Evolutionary conservation across 2,888 invertebrate species (phyloP), one percentile per base, ranked within the genome.

Genomic region (Phasia obesa): DNA sequence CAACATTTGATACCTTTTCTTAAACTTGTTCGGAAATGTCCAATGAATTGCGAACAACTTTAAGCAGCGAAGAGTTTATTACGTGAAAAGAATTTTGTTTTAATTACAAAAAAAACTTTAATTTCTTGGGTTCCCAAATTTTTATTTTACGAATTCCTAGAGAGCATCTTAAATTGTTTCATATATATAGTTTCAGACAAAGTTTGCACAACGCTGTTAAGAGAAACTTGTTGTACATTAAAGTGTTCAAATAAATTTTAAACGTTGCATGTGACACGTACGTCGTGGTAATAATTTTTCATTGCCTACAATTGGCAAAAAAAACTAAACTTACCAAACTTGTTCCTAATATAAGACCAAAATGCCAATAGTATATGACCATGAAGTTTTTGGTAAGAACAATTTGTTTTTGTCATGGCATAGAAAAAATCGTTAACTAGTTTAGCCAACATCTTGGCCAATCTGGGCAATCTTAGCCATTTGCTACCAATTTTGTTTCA

Each of bases 261-360:
- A 75, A 78, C 74, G 64, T 74, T 69, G 64, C n/a, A 59, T 44
- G 44, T 17, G 49, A 57, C 78, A 78, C 82, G 74, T 82, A 69
- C 65, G 0, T 42, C 31, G 49, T 69, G 62, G 27, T 25, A 27
- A 57, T 59, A 42, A 67, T 59, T 47, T 60, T 60, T 60, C 47
- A 59, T 19, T 59, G 23, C 13, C n/a, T 60, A 35, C 35, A 55
- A 53, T 42, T 17, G 27, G 35, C 69, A 25, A 15, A 23, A n/a
- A 25, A 65, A 65, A 42, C 19, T 38, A 6, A 74, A 71, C 74
- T 44, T 19, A 53, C 62, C 57, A 79, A 83, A 83, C 79, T 70
- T 75, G 82, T 79, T 83, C 64, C 47, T 65, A 38, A 7, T 6
- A 60, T n/a, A 17, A 21, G 42, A 42, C 13, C 15, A n/a, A 42